Conservation (phyloP, 2,888 invertebrate species). For the Phlogophora meticulosa region DNA sequence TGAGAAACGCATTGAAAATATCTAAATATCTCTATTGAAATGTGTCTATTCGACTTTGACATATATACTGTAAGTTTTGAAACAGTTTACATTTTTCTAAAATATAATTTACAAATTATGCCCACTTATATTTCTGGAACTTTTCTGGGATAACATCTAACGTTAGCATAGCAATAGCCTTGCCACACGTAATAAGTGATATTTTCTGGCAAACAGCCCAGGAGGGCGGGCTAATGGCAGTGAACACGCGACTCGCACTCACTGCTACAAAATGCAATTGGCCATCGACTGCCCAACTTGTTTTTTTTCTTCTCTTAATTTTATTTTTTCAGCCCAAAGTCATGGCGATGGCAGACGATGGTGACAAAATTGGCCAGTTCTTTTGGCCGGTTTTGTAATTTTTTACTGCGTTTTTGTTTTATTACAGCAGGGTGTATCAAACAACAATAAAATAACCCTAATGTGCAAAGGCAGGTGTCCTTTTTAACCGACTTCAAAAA, state of each 20-base stretch:
- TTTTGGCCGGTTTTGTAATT: neutral
- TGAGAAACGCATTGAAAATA: too few relatives aligned
- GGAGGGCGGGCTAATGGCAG: slow-evolving; percentile 86
- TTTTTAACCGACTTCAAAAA: neutral
- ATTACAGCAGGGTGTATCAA: neutral
- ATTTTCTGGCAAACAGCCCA: slow-evolving; percentile 82
- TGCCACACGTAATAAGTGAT: slow-evolving; percentile 70
- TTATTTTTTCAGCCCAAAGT: slow-evolving; percentile 62
- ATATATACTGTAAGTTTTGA: too few relatives aligned
- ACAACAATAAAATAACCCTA: neutral
- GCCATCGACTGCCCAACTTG: slow-evolving; percentile 78
- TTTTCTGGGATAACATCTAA: neutral
- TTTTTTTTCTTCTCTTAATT: slow-evolving; percentile 71
- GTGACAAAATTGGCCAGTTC: slow-evolving; percentile 14
- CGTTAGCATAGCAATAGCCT: slow-evolving; percentile 53
- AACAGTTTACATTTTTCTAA: too few relatives aligned
- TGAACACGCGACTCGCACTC: slow-evolving; percentile 83
- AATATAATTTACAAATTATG: neutral
- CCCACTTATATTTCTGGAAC: neutral
- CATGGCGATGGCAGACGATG: slow-evolving; percentile 18
- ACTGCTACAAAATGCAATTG: slow-evolving; percentile 86
- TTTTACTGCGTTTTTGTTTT: too few relatives aligned
- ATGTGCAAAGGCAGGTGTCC: neutral
- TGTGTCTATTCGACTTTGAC: too few relatives aligned
- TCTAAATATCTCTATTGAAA: too few relatives aligned